phyloP scores from a whole-genome alignment of 2,797 vertebrate species.

The Pseudomugil tenellus region DNA sequence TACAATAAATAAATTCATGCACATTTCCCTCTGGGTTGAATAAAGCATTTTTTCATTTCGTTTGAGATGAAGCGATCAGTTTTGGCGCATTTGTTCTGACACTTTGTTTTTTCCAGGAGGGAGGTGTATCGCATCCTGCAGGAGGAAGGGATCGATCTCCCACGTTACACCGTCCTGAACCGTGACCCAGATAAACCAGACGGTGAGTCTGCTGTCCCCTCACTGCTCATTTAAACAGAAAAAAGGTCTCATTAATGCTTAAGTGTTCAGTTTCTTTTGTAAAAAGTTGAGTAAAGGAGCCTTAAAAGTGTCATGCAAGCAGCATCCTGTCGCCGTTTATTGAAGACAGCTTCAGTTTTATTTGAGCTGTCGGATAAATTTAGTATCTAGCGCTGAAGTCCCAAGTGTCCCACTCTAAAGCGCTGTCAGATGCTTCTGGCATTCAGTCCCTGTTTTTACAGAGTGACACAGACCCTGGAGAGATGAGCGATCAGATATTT shows the following conservation, averaged over 20 bases:
- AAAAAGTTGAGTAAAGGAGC: neutral
- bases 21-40: too few relatives aligned
- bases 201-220: slow-evolving; percentile 75
- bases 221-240: too few relatives aligned
- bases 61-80: neutral
- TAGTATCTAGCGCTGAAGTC: slow-evolving; percentile 60
- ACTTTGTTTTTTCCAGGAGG: slow-evolving; percentile 80
- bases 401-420: slow-evolving; percentile 42
- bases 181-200: slow-evolving; percentile 96
- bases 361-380: slow-evolving; percentile 65
- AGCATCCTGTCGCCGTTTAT: slow-evolving; percentile 25
- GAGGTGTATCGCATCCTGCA: slow-evolving; percentile 98
- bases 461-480: slow-evolving; percentile 17
- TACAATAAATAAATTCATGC: neutral
- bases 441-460: slow-evolving; percentile 34
- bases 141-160: slow-evolving; percentile 96
- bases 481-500: slow-evolving; percentile 25
- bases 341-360: slow-evolving; percentile 47
- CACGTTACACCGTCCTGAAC: slow-evolving; percentile 96
- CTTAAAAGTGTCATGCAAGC: neutral
- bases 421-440: slow-evolving; percentile 39
- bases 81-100: neutral
- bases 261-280: neutral
- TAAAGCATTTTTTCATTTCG: too few relatives aligned
- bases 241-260: too few relatives aligned